Conservation (phyloP, 2,113 vertebrate species). For the Pampusana beccarii region DNA sequence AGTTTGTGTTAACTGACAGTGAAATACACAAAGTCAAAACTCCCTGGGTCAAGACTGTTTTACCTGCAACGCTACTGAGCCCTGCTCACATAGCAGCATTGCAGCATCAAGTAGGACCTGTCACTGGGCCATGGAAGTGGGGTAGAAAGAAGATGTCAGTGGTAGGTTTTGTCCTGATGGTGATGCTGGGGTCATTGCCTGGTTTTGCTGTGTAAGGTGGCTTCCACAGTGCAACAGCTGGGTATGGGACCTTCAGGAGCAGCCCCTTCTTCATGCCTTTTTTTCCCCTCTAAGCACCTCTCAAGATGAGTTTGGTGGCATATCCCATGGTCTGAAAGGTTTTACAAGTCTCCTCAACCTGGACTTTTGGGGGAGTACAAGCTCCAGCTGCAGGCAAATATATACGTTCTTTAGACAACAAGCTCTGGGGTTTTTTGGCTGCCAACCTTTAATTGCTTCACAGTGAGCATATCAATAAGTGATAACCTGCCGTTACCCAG, state of each 20-base stretch:
- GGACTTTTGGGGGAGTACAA: neutral
- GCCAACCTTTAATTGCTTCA: neutral
- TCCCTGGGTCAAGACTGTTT: rapidly evolving
- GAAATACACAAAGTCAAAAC: neutral
- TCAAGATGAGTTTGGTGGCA: neutral
- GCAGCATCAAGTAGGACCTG: rapidly evolving
- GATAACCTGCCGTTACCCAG: neutral
- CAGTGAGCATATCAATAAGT: neutral
- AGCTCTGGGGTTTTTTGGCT: neutral
- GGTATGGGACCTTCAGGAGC: rapidly evolving
- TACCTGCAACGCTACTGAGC: rapidly evolving
- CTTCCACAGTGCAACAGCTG: rapidly evolving
- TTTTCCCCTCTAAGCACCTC: neutral
- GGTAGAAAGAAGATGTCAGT: neutral
- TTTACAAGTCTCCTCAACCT: neutral
- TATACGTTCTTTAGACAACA: neutral
- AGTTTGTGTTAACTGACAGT: neutral
- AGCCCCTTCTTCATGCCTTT: neutral
- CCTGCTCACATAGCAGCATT: rapidly evolving
- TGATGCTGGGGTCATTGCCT: neutral
- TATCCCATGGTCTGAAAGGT: neutral
- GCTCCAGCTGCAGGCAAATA: neutral
- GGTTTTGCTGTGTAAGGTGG: neutral
- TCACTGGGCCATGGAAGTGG: neutral
- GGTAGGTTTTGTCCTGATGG: neutral